Evolutionary conservation across 35 echinoderm and acorn worm species (phyloP).

Genomic region (Apostichopus japonicus): DNA sequence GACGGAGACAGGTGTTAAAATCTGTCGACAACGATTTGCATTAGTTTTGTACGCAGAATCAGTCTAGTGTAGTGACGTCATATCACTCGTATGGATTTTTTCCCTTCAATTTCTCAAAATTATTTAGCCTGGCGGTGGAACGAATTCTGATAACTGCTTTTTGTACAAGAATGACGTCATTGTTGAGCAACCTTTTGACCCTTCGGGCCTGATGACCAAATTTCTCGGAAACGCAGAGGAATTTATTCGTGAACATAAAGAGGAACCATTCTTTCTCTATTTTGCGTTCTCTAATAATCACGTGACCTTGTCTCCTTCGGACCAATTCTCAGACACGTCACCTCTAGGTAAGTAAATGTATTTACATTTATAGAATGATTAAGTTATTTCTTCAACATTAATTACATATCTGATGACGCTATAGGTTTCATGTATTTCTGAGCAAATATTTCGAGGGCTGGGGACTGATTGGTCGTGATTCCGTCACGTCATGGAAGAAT

Average conservation of each 20-base stretch:
- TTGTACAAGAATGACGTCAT: conserved; percentile 13
- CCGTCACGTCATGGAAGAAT: too few species aligned
- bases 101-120: too few species aligned
- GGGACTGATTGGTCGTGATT: too few species aligned
- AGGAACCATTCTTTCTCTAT: conserved; percentile 26
- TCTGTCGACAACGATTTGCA: too few species aligned
- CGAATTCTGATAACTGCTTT: background rate
- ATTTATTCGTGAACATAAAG: background rate
- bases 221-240: conserved; percentile 10
- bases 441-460: too few species aligned
- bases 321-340: conserved; percentile 12
- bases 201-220: background rate
- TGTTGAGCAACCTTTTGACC: conserved; percentile 30
- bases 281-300: conserved; percentile 38
- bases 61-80: background rate
- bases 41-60: too few species aligned
- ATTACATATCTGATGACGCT: too few species aligned
- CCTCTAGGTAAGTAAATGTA: background rate
- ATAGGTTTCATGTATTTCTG: too few species aligned
- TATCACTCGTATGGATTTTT: background rate
- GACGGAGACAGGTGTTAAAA: too few species aligned
- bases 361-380: too few species aligned
- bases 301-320: background rate
- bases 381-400: too few species aligned
- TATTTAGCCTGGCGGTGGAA: background rate